These are phyloP conservation scores for Oegoconia quadripuncta DNA, from an alignment of 2,888 invertebrate species.

Conservation along the genomic window DNA sequence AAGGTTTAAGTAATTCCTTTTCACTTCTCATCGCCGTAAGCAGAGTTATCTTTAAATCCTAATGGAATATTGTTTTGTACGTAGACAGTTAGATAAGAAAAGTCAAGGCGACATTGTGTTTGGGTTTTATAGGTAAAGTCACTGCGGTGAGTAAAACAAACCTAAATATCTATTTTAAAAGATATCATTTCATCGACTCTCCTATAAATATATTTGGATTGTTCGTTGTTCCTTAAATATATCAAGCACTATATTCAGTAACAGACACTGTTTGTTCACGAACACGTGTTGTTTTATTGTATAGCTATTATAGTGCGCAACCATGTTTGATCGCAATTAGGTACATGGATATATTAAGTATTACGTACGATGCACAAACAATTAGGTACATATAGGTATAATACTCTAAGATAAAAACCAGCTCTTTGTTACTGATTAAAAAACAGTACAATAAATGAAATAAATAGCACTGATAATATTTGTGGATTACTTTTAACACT, in stretches of 20 bases:
- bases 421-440: conserved; percentile 28
- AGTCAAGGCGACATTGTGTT: too few species aligned
- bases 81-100: background rate
- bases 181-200: conserved; percentile 21
- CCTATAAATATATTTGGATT: conserved; percentile 48
- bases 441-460: conserved; percentile 51
- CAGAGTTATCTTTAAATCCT: background rate
- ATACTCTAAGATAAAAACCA: conserved; percentile 8
- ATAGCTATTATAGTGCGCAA: too few species aligned
- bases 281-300: too few species aligned
- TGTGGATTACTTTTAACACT: conserved; percentile 74
- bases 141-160: background rate
- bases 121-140: background rate
- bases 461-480: conserved; percentile 57
- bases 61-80: background rate
- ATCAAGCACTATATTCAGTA: conserved; percentile 30
- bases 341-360: background rate
- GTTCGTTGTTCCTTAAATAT: conserved; percentile 66
- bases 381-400: background rate
- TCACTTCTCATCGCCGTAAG: background rate
- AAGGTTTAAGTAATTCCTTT: background rate
- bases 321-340: too few species aligned
- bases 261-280: too few species aligned
- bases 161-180: too few species aligned
- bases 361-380: background rate